These are phyloP conservation scores for Pocillopora grandis DNA, from an alignment of 92 coral and sea anemone genomes.

Conservation along the genomic window DNA sequence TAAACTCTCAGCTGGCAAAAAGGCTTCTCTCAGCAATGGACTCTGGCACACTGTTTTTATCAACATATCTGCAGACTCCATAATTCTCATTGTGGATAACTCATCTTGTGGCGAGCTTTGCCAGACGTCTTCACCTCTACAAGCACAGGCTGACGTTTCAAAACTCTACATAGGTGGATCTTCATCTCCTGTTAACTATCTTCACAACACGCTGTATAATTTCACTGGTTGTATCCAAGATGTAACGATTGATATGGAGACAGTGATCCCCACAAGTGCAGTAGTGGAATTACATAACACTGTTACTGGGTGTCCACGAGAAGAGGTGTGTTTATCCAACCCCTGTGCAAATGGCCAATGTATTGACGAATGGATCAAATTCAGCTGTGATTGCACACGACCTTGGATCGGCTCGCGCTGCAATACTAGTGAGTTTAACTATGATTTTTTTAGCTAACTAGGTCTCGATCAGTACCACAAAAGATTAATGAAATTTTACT, in stretches of 20 bases:
- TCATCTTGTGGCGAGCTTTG: conserved; percentile 67
- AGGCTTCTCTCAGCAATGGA: conserved; percentile 62
- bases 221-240: conserved; percentile 90
- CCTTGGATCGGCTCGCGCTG: conserved; percentile 78
- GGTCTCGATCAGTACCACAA: not conserved
- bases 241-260: conserved; percentile 61
- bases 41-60: conserved; percentile 63
- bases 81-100: conserved; percentile 62
- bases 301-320: conserved; percentile 74
- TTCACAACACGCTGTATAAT: conserved; percentile 27
- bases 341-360: conserved; percentile 89
- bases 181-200: conserved; percentile 6
- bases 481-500: not conserved
- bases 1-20: conserved; percentile 47
- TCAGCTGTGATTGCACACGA: conserved; percentile 85
- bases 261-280: conserved; percentile 64
- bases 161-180: conserved; percentile 74
- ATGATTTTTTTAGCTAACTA: not conserved
- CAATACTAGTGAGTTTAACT: conserved; percentile 75
- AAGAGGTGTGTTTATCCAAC: conserved; percentile 72
- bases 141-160: conserved; percentile 30
- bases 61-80: conserved; percentile 43
- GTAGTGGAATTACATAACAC: conserved; percentile 48
- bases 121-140: conserved; percentile 4
- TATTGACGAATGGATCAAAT: conserved; percentile 80